These are phyloP conservation scores for Mercenaria mercenaria DNA, from an alignment of 1,140 invertebrate genomes.

Conservation along the genomic window DNA sequence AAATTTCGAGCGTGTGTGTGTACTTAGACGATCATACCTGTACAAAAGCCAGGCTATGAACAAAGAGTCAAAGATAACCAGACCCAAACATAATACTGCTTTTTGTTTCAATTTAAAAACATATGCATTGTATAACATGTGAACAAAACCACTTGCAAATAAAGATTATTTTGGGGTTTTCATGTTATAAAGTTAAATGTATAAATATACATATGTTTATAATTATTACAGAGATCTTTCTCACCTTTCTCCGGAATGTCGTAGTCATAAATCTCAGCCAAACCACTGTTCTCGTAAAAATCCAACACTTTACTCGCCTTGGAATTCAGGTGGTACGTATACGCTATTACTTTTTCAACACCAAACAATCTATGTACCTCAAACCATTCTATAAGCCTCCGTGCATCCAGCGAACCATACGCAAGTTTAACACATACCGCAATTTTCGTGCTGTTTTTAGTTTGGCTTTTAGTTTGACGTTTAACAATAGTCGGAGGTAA, in stretches of 20 bases:
- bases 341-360: constrained; percentile 9
- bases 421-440: constrained; percentile 15
- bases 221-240: too few relatives aligned
- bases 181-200: too few relatives aligned
- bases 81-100: too few relatives aligned
- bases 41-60: too few relatives aligned
- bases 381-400: constrained; percentile 20
- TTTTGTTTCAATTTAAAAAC: too few relatives aligned
- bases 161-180: too few relatives aligned
- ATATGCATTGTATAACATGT: too few relatives aligned
- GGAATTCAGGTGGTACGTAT: background rate
- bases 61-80: too few relatives aligned
- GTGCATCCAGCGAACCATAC: background rate
- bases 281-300: background rate
- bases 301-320: background rate
- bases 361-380: constrained; percentile 36
- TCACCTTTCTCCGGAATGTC: constrained; percentile 23
- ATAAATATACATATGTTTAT: too few relatives aligned
- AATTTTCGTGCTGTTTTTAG: background rate
- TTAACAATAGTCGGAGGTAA: background rate
- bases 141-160: too few relatives aligned
- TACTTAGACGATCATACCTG: too few relatives aligned
- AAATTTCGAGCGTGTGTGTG: too few relatives aligned
- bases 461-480: background rate
- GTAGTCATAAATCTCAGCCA: background rate